These are phyloP conservation scores for Sesia bembeciformis DNA, from an alignment of 2,888 invertebrate genomes.

Conservation along the genomic window DNA sequence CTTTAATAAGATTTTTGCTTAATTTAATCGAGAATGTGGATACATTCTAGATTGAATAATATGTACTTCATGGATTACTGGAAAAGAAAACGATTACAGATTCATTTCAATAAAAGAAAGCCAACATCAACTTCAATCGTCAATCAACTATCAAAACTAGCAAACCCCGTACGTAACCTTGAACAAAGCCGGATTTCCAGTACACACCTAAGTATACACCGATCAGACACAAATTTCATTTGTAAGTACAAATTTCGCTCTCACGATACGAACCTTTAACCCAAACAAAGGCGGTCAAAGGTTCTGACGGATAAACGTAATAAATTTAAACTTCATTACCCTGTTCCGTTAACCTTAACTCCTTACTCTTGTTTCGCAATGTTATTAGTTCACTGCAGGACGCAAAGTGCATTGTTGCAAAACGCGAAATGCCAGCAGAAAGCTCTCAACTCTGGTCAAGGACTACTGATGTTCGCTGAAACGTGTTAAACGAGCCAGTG, in stretches of 20 bases:
- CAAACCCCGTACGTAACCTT: too few relatives aligned
- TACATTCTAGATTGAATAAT: too few relatives aligned
- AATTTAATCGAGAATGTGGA: too few relatives aligned
- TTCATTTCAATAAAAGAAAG: too few relatives aligned
- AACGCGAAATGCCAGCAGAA: constrained; percentile 24
- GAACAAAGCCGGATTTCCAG: too few relatives aligned
- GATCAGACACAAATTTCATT: too few relatives aligned
- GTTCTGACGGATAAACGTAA: background rate
- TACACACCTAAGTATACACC: too few relatives aligned
- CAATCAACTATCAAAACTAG: too few relatives aligned
- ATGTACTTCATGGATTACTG: too few relatives aligned
- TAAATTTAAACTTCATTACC: constrained; percentile 1
- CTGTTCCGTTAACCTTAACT: constrained; percentile 8
- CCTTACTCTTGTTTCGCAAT: background rate
- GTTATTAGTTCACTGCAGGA: constrained; percentile 6
- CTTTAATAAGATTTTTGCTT: too few relatives aligned
- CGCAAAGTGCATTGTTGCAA: constrained; percentile 23
- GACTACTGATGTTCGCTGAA: constrained; percentile 9
- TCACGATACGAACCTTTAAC: background rate
- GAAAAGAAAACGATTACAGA: too few relatives aligned
- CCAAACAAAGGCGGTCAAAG: background rate
- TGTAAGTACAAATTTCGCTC: background rate
- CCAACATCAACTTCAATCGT: too few relatives aligned
- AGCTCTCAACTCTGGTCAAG: constrained; percentile 26
- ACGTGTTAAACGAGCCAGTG: constrained; percentile 2